Conservation (phyloP, 2,888 invertebrate genomes). For the Drosophila tripunctata region DNA sequence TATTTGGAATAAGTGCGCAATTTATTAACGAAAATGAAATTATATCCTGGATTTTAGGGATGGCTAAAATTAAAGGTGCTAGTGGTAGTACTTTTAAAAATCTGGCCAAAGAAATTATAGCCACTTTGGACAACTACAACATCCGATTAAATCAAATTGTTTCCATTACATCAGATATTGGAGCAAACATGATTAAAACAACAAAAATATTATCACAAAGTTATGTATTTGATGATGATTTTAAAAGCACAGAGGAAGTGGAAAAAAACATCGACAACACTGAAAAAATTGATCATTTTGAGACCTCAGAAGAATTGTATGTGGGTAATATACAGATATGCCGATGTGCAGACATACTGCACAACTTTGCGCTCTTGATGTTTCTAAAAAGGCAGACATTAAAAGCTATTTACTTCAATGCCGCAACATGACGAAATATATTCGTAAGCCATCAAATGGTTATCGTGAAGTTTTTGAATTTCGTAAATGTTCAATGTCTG, state of each 20-base stretch:
- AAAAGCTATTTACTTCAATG: not conserved
- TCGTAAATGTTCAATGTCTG: too few relatives aligned
- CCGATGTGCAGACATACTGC: constrained; percentile 16
- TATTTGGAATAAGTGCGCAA: constrained; percentile 19
- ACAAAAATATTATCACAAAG: constrained; percentile 19
- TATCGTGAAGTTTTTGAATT: not conserved
- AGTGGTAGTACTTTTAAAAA: constrained; percentile 2
- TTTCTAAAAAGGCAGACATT: not conserved
- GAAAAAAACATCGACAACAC: not conserved
- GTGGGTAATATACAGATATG: constrained; percentile 1
- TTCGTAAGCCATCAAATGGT: not conserved
- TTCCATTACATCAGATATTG: constrained; percentile 13
- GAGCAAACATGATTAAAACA: constrained; percentile 12
- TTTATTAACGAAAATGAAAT: constrained; percentile 13
- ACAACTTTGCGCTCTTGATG: constrained; percentile 19
- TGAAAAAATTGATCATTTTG: not conserved
- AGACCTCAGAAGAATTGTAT: not conserved
- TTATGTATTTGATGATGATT: not conserved
- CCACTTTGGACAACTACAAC: not conserved
- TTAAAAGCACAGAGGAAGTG: not conserved
- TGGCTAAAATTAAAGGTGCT: constrained; percentile 13
- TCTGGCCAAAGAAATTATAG: constrained; percentile 14
- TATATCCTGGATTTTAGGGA: constrained; percentile 9
- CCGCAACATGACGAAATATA: not conserved
- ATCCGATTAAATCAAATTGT: constrained; percentile 12